Base-by-base conservation (phyloP, 2,113 vertebrate genomes). In the Mustelus asterias region DNA sequence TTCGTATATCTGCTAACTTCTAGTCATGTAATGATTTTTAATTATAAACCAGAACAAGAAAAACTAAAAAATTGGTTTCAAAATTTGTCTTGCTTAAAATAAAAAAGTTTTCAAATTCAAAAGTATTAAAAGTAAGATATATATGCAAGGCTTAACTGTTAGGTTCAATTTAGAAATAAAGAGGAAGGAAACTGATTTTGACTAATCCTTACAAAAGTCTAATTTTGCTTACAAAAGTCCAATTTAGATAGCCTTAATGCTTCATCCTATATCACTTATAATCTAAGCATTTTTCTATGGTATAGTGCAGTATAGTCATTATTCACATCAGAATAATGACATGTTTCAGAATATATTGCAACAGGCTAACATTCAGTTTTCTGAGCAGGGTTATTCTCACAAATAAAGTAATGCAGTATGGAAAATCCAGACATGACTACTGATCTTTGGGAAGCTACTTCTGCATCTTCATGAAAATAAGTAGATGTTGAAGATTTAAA, bases 381-480 rank as follows among this genome's bases (percentile, higher is more conserved):
- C 86, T 29, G 86, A 58, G 22, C 11, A 29, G 86, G 33, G 29
- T 29, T 89, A 63, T 13, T 13, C 60, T 54, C 48, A 54, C 48
- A 54, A 54, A 54, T 93, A 92, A 92, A 92, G 65, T 63, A 90
- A 60, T 90, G 48, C 48, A 58, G 48, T 60, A 24, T 60, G 60
- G 33, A 65, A 93, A 93, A 93, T 65, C 63, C 89, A 93, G 63
- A n/a, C 22, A 63, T 90, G 48, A 76, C 67, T 76, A 76, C 69
- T 72, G 2, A 76, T 13, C 26, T 72, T 33, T 95, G 69, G 20
- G n/a, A 65, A 69, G 7, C 65, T 69, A 94, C 37, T 72, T 72
- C 1, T 95, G 22, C 93, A 72, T 48, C 26, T 48, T 95, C 67
- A 29, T 3, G 20, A 70, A 69, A 94, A 69, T n/a, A 95, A 69